phyloP scores from a whole-genome alignment of 2,113 vertebrate genomes.

The Talpa occidentalis region DNA sequence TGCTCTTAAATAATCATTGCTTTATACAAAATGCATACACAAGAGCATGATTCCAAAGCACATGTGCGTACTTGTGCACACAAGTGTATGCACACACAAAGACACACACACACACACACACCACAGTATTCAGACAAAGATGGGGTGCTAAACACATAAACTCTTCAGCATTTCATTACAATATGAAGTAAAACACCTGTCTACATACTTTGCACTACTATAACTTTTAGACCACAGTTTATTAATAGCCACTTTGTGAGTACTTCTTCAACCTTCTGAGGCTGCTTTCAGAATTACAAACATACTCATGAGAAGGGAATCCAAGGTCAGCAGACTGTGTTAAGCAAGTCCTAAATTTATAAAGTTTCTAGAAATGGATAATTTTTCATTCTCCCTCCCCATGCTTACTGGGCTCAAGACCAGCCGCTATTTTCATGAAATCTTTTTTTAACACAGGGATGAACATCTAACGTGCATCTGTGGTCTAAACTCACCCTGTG shows the following conservation, averaged over 20 bases:
- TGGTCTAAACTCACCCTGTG: conserved; percentile 52
- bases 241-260: conserved; percentile 86
- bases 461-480: conserved; percentile 59
- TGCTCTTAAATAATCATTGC: not conserved
- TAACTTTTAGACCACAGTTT: conserved; percentile 81
- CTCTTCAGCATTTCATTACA: conserved; percentile 52
- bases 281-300: conserved; percentile 69
- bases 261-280: conserved; percentile 81
- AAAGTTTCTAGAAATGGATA: conserved; percentile 79
- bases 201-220: conserved; percentile 75
- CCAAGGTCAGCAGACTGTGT: conserved; percentile 65
- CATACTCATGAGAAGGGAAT: conserved; percentile 59
- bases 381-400: conserved; percentile 62
- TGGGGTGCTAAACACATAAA: not conserved
- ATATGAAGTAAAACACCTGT: conserved; percentile 77
- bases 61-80: rapidly evolving
- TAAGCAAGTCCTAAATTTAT: conserved; percentile 81
- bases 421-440: conserved; percentile 67
- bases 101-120: not conserved
- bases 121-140: conserved; percentile 13
- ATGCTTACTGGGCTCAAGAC: conserved; percentile 54
- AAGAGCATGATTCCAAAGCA: not conserved
- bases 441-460: conserved; percentile 49
- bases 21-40: not conserved
- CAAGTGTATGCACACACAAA: not conserved